A percentile compares a stretch with the other conserved stretches of the same genome.
These are phyloP conservation scores for Lepidotrigona ventralis DNA, from an alignment of 1,140 invertebrate genomes.

Conservation along the genomic window DNA sequence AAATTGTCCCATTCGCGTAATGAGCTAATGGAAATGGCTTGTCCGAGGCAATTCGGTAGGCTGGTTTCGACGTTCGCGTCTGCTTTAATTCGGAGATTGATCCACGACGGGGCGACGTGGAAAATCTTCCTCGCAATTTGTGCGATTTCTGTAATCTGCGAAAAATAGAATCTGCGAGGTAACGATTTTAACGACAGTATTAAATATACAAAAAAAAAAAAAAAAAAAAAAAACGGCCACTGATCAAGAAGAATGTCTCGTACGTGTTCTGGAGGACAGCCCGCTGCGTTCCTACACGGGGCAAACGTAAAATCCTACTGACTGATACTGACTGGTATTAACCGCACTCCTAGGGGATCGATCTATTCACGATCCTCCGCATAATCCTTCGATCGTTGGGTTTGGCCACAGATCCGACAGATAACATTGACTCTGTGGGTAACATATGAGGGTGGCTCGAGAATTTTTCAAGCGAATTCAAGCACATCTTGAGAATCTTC, in stretches of 20 bases:
- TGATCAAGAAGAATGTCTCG: too few relatives aligned
- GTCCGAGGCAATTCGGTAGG: not conserved
- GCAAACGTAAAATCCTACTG: not conserved
- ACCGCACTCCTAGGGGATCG: conserved; percentile 18
- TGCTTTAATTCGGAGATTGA: not conserved
- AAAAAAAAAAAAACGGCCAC: not conserved
- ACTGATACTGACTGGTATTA: conserved; percentile 6
- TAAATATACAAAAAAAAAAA: not conserved
- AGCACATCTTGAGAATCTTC: not conserved
- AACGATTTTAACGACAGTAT: not conserved
- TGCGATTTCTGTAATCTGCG: not conserved
- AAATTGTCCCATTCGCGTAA: conserved; percentile 39
- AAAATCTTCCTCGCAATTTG: not conserved
- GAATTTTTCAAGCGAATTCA: not conserved
- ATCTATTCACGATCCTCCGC: conserved; percentile 59
- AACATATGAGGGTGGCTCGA: conserved; percentile 13
- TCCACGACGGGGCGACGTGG: too few relatives aligned
- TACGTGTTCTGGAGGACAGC: conserved; percentile 10
- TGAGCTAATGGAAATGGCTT: not conserved
- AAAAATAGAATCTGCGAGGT: too few relatives aligned
- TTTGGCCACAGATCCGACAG: conserved; percentile 48
- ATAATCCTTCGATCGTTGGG: conserved; percentile 48
- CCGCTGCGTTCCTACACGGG: conserved; percentile 45
- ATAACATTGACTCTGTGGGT: conserved; percentile 37
- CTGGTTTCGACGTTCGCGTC: not conserved